Base-by-base conservation (phyloP, 1,140 invertebrate genomes). In the Drosophila baimaii region DNA sequence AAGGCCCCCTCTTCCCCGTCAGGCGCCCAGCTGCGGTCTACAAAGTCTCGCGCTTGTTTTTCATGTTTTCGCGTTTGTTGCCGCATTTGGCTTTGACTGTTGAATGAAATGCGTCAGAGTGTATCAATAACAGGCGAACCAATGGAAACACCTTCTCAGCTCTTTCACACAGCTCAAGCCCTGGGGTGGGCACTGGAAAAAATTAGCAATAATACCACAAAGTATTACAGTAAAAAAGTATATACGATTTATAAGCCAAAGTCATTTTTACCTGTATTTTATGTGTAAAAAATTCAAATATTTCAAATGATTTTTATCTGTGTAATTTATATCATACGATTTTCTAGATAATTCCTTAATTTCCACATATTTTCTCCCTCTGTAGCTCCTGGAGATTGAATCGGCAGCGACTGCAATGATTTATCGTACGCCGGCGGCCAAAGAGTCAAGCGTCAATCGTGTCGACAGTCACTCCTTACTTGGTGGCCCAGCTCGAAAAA, bases 371-470 rank as follows among this genome's bases (percentile, higher is more conserved):
- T 44, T 61, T 61, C n/a, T 13, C 25, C 47, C 47, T 21, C 6
- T 25, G 37, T 17, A 62, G 12, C 15, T 41, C 33, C 46, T 43
- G n/a, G 37, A 58, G 63, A 58, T 71, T 39, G 12, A 78, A 68
- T 74, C 59, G 19, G 41, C 43, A 43, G 64, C 31, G 13, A 57
- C 49, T 81, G 77, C 59, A 58, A 72, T 85, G 82, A 85, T 85
- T 85, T 85, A 85, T 85, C 64, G 79, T 44, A 49, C 33, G 72
- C 82, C 77, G 49, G 27, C 57, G 78, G 82, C 54, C 77, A 84
- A 54, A 82, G 65, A 81, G 82, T 82, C 82, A 72, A 72, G 52
- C 69, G 66, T 72, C 69, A 82, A 78, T 79, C 82, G 82, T 73
- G 77, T 78, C 64, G 49, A 75, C 80, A 75, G 64, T 74, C 64